Percentiles rank a stretch among this genome's conserved stretches.
Conservation (phyloP, 2,797 vertebrate species). For the Megaceryle alcyon region DNA sequence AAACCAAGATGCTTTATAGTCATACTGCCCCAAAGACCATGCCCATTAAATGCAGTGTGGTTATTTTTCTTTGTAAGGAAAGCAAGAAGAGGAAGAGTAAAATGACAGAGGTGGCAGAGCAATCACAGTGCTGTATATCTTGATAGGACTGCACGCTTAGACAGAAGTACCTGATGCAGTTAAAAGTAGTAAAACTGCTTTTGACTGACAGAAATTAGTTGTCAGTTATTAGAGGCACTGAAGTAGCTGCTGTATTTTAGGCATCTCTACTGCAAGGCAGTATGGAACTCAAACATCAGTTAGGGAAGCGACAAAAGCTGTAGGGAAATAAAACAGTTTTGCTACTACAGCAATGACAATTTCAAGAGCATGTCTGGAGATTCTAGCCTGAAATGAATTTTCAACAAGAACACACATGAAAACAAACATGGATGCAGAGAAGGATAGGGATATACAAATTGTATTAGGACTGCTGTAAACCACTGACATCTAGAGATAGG, state of each 20-base stretch:
- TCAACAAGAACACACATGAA: not conserved
- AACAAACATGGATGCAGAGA: not conserved
- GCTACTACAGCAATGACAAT: not conserved
- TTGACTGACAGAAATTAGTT: not conserved
- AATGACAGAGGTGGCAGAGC: not conserved
- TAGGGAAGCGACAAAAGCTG: not conserved
- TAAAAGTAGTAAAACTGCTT: not conserved
- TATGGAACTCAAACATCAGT: not conserved
- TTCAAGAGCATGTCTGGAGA: not conserved
- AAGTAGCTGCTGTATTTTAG: not conserved
- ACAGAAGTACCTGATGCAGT: not conserved
- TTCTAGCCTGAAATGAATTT: not conserved
- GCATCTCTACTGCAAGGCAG: not conserved
- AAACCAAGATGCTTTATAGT: not conserved
- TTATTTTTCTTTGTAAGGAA: not conserved
- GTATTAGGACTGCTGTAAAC: slow-evolving; percentile 51
- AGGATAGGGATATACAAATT: not conserved
- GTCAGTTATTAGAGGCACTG: not conserved
- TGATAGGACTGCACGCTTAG: not conserved
- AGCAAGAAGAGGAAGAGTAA: not conserved
- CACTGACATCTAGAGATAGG: slow-evolving; percentile 69
- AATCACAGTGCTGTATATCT: not conserved
- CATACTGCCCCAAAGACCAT: not conserved
- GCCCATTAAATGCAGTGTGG: not conserved
- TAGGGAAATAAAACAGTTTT: not conserved